A percentile compares a stretch with the other conserved stretches of the same genome.
phyloP scores from a whole-genome alignment of 1,140 invertebrate species.

The Arctopsyche grandis region DNA sequence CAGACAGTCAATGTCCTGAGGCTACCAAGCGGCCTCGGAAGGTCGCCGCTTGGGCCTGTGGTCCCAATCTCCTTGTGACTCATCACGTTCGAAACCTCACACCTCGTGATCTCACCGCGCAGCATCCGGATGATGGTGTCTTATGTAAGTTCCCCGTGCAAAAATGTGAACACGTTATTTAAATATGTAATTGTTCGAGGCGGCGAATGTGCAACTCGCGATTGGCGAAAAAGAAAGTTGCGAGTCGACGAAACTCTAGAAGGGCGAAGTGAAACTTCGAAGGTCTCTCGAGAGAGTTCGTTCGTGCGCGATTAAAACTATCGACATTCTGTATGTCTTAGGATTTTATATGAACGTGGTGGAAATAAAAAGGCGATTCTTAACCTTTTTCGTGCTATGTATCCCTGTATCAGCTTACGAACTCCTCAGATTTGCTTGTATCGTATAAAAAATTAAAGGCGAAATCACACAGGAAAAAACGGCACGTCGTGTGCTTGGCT shows the following conservation, averaged over 20 bases:
- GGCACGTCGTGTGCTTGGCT: too few species aligned
- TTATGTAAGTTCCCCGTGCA: too few species aligned
- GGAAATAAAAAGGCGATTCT: not conserved
- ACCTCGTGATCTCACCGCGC: not conserved
- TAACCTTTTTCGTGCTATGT: too few species aligned
- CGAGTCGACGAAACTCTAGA: not conserved
- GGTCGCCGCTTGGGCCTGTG: not conserved
- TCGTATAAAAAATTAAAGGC: not conserved
- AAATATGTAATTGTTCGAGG: too few species aligned
- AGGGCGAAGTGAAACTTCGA: not conserved
- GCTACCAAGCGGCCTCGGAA: slow-evolving; percentile 18
- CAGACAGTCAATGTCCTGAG: slow-evolving; percentile 28
- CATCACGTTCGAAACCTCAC: not conserved
- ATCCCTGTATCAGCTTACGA: not conserved
- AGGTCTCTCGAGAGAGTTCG: too few species aligned
- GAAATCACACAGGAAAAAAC: too few species aligned
- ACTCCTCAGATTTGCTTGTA: not conserved
- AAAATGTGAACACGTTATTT: too few species aligned
- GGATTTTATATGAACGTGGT: not conserved
- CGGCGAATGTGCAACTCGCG: too few species aligned
- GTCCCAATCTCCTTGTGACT: not conserved
- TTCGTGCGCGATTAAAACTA: too few species aligned
- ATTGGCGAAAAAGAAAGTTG: not conserved
- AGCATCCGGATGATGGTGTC: not conserved
- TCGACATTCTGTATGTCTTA: not conserved